Percentiles rank a stretch among this genome's conserved stretches.
Conservation (phyloP, 1,140 invertebrate species). For the Sweltsa coloradensis region DNA sequence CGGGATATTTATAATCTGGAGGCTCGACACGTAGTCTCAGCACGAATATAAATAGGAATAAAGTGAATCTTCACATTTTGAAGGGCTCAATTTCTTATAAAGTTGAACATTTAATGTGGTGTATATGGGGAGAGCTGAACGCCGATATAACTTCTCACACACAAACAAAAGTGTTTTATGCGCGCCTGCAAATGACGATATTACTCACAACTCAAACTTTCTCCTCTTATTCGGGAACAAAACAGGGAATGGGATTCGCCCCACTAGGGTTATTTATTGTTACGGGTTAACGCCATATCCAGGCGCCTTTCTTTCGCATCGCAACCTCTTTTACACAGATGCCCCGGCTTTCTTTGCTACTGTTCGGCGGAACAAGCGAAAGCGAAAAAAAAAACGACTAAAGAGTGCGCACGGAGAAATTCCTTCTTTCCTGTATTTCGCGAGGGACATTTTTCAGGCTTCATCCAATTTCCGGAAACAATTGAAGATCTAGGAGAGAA, state of each 20-base stretch:
- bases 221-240: not conserved
- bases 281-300: conserved; percentile 3
- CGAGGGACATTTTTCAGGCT: conserved; percentile 22
- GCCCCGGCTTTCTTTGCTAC: not conserved
- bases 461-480: conserved; percentile 27
- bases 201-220: not conserved
- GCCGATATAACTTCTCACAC: too few relatives aligned
- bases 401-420: not conserved
- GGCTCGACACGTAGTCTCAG: too few relatives aligned
- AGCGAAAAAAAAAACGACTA: not conserved
- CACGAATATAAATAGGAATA: too few relatives aligned
- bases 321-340: not conserved
- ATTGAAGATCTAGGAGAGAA: conserved; percentile 18
- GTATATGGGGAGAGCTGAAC: too few relatives aligned
- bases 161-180: too few relatives aligned
- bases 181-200: conserved; percentile 2
- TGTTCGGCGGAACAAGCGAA: not conserved
- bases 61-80: too few relatives aligned
- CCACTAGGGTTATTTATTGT: conserved; percentile 6
- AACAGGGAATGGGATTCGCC: conserved; percentile 1
- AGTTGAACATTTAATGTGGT: too few relatives aligned
- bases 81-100: too few relatives aligned
- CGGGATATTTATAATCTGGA: too few relatives aligned
- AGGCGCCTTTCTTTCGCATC: not conserved
- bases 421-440: not conserved